Base-by-base conservation (phyloP, 2,888 invertebrate genomes). In the Thecocarcelia acutangulata region DNA sequence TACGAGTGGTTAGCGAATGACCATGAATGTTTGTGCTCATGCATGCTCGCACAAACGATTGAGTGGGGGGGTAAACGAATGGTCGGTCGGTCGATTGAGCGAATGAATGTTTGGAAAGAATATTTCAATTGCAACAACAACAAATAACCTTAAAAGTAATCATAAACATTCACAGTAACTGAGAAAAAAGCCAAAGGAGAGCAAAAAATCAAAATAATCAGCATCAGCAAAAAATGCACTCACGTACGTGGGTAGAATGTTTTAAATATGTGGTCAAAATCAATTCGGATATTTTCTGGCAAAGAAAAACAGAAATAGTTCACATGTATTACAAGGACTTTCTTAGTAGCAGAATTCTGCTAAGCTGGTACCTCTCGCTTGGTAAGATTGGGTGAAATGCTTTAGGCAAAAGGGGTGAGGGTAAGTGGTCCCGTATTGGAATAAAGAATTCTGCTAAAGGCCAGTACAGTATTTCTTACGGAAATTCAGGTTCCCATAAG, bases 71-170 rank as follows among this genome's bases (percentile, higher is more conserved):
- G 24, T 56, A 56, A 48, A 33, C 33, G 33, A 33, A 9, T 33
- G 9, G 33, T 28, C n/a, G 54, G 28, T 46, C 37, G 28, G 54
- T 58, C 11, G 37, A 56, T 33, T 44, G 28, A 56, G 28, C 28
- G 8, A 4, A 44, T 12, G 50, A 72, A 73, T 59, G 48, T 48
- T 66, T 66, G 66, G 44, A 52, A 78, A 52, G 15, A 72, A 66
- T 44, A 72, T 42, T 50, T 54, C 52, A 70, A 48, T 40, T 48
- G 15, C 17, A 64, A 56, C 33, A 75, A 56, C 33, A 75, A 50
- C 61, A 59, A 79, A 50, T 3, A 69, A 46, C 48, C 48, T 56
- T 63, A 63, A 69, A 61, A 73, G 63, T 50, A 56, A 64, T 75
- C 75, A 13, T 17, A 42, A 28, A 50, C 21, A 24, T 15, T 52